phyloP scores from a whole-genome alignment of 2,888 invertebrate species.

The Perizoma affinitatum region DNA sequence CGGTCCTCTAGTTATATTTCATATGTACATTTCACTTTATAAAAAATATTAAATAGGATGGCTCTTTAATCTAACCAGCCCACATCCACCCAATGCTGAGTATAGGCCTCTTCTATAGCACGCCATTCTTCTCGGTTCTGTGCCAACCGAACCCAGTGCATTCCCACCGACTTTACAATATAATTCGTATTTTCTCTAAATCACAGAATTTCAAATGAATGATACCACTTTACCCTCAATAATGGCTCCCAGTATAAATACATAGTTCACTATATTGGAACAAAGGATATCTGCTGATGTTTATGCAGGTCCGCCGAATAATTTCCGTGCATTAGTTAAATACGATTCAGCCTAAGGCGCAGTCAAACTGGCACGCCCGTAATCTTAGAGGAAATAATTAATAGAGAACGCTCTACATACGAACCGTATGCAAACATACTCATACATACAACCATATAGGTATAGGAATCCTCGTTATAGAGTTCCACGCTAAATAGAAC shows the following conservation, averaged over 20 bases:
- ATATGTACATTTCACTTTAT: too few relatives aligned
- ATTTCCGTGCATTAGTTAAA: conserved; percentile 45
- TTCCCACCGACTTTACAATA: too few relatives aligned
- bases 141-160: too few relatives aligned
- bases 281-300: conserved; percentile 39
- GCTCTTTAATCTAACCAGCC: too few relatives aligned
- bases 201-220: background rate
- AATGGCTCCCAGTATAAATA: conserved; percentile 8
- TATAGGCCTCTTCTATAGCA: too few relatives aligned
- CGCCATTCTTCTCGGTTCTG: too few relatives aligned
- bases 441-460: background rate
- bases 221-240: background rate
- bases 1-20: too few relatives aligned
- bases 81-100: too few relatives aligned
- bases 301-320: conserved; percentile 44
- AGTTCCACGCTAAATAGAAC: too few relatives aligned
- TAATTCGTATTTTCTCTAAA: background rate
- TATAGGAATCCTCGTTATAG: too few relatives aligned
- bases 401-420: too few relatives aligned
- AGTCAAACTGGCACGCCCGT: conserved; percentile 21
- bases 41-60: too few relatives aligned
- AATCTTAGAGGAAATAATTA: conserved; percentile 10
- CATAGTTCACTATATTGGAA: conserved; percentile 4
- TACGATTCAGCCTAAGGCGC: conserved; percentile 36
- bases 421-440: background rate